phyloP scores from a whole-genome alignment of 1,140 invertebrate genomes.

The Drosophila sulfurigaster region DNA sequence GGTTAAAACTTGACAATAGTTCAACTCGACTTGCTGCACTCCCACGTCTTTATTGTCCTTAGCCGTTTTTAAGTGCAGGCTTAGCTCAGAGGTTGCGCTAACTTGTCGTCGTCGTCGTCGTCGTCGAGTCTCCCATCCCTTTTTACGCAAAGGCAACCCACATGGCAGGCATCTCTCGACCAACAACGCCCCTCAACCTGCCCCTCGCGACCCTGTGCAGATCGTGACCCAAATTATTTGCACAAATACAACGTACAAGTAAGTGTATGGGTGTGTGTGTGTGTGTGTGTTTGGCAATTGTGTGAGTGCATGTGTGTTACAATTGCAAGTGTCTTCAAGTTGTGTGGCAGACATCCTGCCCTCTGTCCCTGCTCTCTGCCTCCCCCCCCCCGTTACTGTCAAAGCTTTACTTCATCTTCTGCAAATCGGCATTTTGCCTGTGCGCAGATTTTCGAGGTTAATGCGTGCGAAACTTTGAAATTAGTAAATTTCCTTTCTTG shows the following conservation, averaged over 20 bases:
- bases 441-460: constrained; percentile 80
- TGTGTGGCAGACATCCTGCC: constrained; percentile 6
- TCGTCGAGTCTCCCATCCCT: constrained; percentile 5
- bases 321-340: constrained; percentile 69
- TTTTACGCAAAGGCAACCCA: constrained; percentile 24
- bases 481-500: constrained; percentile 77
- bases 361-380: no score
- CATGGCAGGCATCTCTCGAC: constrained; percentile 34
- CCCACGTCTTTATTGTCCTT: constrained; percentile 64
- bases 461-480: constrained; percentile 81
- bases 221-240: constrained; percentile 82
- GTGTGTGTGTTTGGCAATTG: constrained; percentile 30
- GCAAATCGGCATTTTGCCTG: constrained; percentile 58
- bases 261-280: constrained; percentile 19
- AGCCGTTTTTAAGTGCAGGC: constrained; percentile 56
- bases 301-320: constrained; percentile 27
- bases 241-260: constrained; percentile 50
- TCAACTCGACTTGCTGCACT: constrained; percentile 73
- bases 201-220: constrained; percentile 38
- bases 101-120: constrained; percentile 34
- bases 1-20: constrained; percentile 82
- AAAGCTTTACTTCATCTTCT: constrained; percentile 15
- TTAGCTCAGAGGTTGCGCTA: constrained; percentile 60
- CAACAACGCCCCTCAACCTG: neutral
- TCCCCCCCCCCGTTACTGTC: no score